phyloP scores from a whole-genome alignment of 2,888 invertebrate species.

The Alentia gelatinosa region DNA sequence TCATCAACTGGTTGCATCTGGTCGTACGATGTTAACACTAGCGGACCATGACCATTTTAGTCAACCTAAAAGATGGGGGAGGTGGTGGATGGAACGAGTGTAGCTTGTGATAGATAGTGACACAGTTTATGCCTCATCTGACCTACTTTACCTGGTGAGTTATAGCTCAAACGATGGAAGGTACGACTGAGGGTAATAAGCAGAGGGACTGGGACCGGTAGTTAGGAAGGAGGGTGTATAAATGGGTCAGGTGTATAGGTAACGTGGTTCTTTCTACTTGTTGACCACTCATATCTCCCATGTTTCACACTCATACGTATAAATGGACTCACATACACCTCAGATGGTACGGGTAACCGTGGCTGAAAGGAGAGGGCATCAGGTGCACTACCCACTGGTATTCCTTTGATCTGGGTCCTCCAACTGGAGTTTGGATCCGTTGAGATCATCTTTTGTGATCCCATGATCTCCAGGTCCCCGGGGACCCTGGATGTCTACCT shows the following conservation, averaged over 20 bases:
- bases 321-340: not conserved
- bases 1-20: conserved; percentile 21
- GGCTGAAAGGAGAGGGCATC: not conserved
- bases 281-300: too few species aligned
- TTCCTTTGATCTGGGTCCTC: not conserved
- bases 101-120: not conserved
- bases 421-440: not conserved
- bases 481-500: not conserved
- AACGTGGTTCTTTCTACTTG: too few species aligned
- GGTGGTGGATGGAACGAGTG: not conserved
- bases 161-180: too few species aligned
- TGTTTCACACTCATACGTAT: too few species aligned
- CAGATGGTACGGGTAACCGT: not conserved
- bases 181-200: too few species aligned
- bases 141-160: not conserved
- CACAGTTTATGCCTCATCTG: not conserved
- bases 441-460: not conserved
- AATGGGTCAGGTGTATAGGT: too few species aligned
- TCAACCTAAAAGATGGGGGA: not conserved
- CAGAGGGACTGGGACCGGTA: too few species aligned
- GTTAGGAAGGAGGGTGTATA: too few species aligned
- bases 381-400: not conserved
- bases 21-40: not conserved
- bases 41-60: not conserved
- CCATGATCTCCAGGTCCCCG: not conserved